These are phyloP conservation scores for Erpornis zantholeuca DNA, from an alignment of 2,113 vertebrate species.

Conservation along the genomic window DNA sequence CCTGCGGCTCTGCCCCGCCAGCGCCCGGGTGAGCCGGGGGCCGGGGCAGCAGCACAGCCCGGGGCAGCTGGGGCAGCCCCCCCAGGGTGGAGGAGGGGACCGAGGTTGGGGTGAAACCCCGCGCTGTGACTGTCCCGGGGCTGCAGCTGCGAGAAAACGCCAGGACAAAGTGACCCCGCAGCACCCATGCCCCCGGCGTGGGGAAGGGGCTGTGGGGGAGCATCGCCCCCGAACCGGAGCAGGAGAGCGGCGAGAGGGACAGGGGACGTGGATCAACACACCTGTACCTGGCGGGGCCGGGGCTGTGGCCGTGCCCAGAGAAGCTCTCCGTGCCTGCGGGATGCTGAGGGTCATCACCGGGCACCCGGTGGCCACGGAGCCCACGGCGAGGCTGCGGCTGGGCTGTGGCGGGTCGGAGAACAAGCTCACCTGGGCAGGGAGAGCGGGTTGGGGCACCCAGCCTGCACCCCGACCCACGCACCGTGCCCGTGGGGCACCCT, in stretches of 20 bases:
- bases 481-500: neutral
- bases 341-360: conserved; percentile 79
- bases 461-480: neutral
- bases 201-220: neutral
- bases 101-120: neutral
- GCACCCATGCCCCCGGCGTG: fast-evolving
- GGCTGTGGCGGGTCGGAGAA: conserved; percentile 77
- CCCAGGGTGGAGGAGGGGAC: neutral
- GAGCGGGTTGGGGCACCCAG: neutral
- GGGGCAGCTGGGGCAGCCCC: neutral
- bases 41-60: neutral
- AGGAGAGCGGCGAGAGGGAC: fast-evolving
- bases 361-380: conserved; percentile 56
- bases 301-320: neutral
- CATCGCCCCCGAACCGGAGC: fast-evolving
- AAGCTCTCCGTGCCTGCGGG: conserved; percentile 69
- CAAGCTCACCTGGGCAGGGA: conserved; percentile 80
- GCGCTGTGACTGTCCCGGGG: neutral
- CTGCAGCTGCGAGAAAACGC: neutral
- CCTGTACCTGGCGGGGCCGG: neutral
- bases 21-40: conserved; percentile 13
- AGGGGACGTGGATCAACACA: neutral
- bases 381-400: conserved; percentile 46
- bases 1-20: conserved; percentile 67
- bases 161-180: neutral